Conservation (phyloP, 2,113 vertebrate genomes). For the Campylomormyrus numenius region DNA sequence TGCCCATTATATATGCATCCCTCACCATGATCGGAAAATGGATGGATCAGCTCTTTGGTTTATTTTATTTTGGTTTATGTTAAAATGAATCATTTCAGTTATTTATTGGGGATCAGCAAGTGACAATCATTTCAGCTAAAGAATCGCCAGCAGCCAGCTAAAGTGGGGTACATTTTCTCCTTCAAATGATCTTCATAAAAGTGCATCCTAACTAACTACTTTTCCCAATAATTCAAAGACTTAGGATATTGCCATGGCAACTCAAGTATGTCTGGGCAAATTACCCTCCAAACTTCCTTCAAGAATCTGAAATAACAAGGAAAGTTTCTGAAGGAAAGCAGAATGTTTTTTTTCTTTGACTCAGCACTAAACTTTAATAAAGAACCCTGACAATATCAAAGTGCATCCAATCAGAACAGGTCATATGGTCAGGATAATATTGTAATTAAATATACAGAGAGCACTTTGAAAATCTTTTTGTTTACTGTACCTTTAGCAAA, state of each 20-base stretch:
- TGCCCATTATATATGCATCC: neutral
- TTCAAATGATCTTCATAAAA: slow-evolving; percentile 43
- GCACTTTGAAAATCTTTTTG: neutral
- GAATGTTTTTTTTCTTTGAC: slow-evolving; percentile 2
- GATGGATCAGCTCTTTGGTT: neutral
- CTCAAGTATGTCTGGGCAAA: slow-evolving; percentile 41
- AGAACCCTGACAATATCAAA: slow-evolving; percentile 40
- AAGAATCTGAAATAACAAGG: slow-evolving; percentile 39
- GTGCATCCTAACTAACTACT: slow-evolving; percentile 35
- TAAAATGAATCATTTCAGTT: slow-evolving; percentile 46
- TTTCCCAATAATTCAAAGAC: slow-evolving; percentile 51
- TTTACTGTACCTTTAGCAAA: neutral
- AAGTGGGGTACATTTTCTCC: slow-evolving; percentile 28
- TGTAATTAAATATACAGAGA: neutral
- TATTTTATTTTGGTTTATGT: slow-evolving; percentile 32
- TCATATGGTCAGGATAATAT: neutral
- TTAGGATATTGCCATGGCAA: slow-evolving; percentile 49
- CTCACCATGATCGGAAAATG: neutral
- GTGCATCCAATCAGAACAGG: neutral
- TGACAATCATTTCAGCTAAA: slow-evolving; percentile 43
- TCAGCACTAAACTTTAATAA: slow-evolving; percentile 41
- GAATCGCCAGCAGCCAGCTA: slow-evolving; percentile 33
- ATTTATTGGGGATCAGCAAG: slow-evolving; percentile 38
- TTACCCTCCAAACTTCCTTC: slow-evolving; percentile 49
- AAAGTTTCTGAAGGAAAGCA: neutral